Percentiles rank a stretch among this genome's conserved stretches.
Evolutionary conservation across 2,888 invertebrate species (phyloP).

Genomic region (Drosophila stalkeri): DNA sequence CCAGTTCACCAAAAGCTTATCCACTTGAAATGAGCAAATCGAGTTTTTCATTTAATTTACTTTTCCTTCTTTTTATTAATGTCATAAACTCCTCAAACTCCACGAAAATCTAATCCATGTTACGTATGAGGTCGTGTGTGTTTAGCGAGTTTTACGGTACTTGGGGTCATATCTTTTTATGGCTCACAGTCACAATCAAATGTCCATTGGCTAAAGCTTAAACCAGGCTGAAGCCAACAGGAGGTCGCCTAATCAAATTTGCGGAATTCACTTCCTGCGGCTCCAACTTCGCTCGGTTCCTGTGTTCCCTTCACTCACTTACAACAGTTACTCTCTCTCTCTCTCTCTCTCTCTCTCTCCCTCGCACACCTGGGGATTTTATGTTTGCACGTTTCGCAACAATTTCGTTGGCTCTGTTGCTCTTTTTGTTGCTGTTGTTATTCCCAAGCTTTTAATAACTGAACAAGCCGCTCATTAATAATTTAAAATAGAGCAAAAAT

Average conservation of each 20-base stretch:
- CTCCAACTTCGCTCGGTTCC: constrained; percentile 5
- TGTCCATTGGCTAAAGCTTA: constrained; percentile 34
- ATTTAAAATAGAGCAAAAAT: constrained; percentile 79
- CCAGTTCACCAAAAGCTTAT: constrained; percentile 5
- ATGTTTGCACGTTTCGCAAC: constrained; percentile 37
- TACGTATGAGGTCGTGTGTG: constrained; percentile 9
- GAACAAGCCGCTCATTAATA: constrained; percentile 81
- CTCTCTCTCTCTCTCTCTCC: not conserved
- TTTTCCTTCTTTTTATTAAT: constrained; percentile 7
- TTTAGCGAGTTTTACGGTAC: constrained; percentile 40
- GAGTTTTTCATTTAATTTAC: constrained; percentile 13
- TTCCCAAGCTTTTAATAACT: constrained; percentile 83
- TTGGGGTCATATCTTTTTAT: constrained; percentile 49
- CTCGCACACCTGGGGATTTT: constrained; percentile 34
- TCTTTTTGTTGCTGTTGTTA: constrained; percentile 41
- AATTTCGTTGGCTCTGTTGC: constrained; percentile 15
- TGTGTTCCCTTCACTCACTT: not conserved
- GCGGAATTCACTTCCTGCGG: constrained; percentile 39
- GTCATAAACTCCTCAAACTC: constrained; percentile 16
- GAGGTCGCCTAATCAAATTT: constrained; percentile 58
- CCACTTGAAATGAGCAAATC: not conserved
- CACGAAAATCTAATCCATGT: constrained; percentile 18
- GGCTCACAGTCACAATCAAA: constrained; percentile 47
- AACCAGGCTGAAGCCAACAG: constrained; percentile 19
- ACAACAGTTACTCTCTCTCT: not conserved